Conservation (phyloP, 2,888 invertebrate genomes). For the Drosophila quinaria region DNA sequence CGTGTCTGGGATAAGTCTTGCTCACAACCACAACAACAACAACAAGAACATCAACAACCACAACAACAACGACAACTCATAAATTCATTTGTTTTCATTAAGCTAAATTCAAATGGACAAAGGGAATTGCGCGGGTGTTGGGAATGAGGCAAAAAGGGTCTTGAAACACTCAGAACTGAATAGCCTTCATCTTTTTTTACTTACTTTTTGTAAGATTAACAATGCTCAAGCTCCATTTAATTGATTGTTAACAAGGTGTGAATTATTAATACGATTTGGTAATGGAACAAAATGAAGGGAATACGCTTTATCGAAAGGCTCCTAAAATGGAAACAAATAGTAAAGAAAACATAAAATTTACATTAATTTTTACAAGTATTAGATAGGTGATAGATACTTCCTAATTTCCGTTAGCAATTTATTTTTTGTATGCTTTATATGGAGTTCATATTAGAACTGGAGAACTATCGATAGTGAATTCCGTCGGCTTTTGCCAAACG, state of each 20-base stretch:
- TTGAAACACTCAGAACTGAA: slow-evolving; percentile 20
- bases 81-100: slow-evolving; percentile 74
- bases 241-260: slow-evolving; percentile 51
- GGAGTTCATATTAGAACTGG: slow-evolving; percentile 4
- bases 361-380: slow-evolving; percentile 10
- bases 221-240: slow-evolving; percentile 34
- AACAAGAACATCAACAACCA: slow-evolving; percentile 35
- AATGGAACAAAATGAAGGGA: not conserved
- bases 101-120: slow-evolving; percentile 38
- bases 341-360: slow-evolving; percentile 7
- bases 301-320: not conserved
- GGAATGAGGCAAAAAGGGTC: slow-evolving; percentile 32
- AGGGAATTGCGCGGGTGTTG: slow-evolving; percentile 33
- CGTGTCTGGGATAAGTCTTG: slow-evolving; percentile 58
- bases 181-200: slow-evolving; percentile 1
- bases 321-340: not conserved
- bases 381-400: not conserved
- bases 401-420: slow-evolving; percentile 1
- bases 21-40: slow-evolving; percentile 16
- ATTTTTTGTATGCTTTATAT: not conserved
- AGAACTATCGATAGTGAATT: too few relatives aligned
- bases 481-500: too few relatives aligned
- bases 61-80: slow-evolving; percentile 48
- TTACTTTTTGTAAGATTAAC: not conserved
- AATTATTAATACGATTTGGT: slow-evolving; percentile 23